Evolutionary conservation across 2,797 vertebrate genomes (phyloP), one percentile per base, ranked within the genome.

Genomic region (Galago senegalensis): DNA sequence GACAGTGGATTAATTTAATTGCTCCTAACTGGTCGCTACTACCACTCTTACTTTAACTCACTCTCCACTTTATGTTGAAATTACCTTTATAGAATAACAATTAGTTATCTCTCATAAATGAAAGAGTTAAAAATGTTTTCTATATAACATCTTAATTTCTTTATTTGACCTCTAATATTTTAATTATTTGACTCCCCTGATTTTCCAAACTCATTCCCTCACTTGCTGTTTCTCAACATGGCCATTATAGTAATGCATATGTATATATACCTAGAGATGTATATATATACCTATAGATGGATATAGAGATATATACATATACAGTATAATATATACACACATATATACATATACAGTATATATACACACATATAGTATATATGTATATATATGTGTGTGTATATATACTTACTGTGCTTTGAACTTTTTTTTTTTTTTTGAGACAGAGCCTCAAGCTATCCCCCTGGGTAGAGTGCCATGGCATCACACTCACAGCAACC

Each of bases 1-100:
- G 56, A 53, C 69, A 10, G 92, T 72, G 31, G 34, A 58, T 88
- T 88, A 65, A 87, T 76, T 91, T 70, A 91, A 80, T 88, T 65
- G 53, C 46, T 16, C 43, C 31, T 63, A 84, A 84, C 34, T 72
- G 46, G 75, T 69, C 27, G 83, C 53, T 70, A 49, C 31, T 56
- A 29, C 76, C 46, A 37, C 53, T 70, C n/a, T 69, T 25, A 46
- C 61, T 90, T 40, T 27, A 87, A 56, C 56, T 29, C 18, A 53
- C 63, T 72, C 56, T 91, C 20, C 18, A 58, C 34, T 82, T 5
- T 37, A 73, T 67, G n/a, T 40, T 18, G 69, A 12, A 82, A 25
- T 43, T 87, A 90, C 37, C 40, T 53, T 61, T 82, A 70, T 40
- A 29, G 65, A n/a, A 29, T 17, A 58, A 90, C 69, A 82, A 75